These are phyloP conservation scores for Stomatorhinus ivindoensis DNA, from an alignment of 2,113 vertebrate genomes.

Conservation along the genomic window DNA sequence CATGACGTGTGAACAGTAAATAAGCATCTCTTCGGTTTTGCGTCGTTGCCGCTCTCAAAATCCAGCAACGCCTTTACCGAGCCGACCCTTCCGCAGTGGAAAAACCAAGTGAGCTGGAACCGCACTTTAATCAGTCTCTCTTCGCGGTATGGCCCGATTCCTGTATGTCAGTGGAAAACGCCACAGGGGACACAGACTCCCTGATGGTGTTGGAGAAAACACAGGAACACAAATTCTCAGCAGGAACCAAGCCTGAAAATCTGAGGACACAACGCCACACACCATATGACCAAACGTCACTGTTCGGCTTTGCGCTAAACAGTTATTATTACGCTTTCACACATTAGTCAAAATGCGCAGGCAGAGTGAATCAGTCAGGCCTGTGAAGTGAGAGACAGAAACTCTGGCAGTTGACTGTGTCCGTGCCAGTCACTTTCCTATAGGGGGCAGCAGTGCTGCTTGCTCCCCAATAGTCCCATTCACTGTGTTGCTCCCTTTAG, in stretches of 20 bases:
- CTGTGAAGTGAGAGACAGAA: not conserved
- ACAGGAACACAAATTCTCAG: not conserved
- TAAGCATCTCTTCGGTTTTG: not conserved
- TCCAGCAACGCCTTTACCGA: not conserved
- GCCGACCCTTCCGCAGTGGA: not conserved
- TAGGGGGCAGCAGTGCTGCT: not conserved
- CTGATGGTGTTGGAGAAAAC: not conserved
- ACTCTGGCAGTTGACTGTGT: not conserved
- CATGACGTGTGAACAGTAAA: not conserved
- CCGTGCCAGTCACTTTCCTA: not conserved
- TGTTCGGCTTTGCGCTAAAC: not conserved
- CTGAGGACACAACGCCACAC: not conserved
- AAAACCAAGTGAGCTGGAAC: not conserved
- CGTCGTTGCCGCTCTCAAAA: not conserved
- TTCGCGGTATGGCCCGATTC: not conserved
- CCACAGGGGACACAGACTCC: not conserved
- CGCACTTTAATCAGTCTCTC: not conserved
- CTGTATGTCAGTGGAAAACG: not conserved
- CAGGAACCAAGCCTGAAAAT: not conserved
- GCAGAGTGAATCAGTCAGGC: not conserved
- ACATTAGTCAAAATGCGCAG: not conserved
- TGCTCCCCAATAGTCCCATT: not conserved
- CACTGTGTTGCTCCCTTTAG: not conserved
- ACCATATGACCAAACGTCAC: not conserved
- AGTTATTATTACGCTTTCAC: not conserved